Conservation (phyloP, 2,797 vertebrate species). For the Acestrorhynchus altus region DNA sequence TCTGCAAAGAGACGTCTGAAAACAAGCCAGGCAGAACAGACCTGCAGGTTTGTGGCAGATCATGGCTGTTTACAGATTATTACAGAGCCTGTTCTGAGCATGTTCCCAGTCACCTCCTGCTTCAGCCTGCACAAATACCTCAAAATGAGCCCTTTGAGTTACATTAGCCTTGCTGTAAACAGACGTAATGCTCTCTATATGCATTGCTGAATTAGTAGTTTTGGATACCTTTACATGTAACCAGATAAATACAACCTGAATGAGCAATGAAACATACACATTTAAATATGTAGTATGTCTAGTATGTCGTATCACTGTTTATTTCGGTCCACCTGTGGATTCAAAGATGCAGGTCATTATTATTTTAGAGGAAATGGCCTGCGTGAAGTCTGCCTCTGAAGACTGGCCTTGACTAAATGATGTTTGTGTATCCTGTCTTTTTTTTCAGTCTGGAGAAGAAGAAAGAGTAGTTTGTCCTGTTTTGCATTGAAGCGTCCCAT, state of each 20-base stretch:
- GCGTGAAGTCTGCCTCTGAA: not conserved
- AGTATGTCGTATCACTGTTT: not conserved
- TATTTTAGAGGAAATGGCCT: not conserved
- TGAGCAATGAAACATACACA: not conserved
- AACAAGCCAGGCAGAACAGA: not conserved
- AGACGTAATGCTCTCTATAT: not conserved
- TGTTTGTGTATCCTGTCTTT: not conserved
- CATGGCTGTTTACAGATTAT: not conserved
- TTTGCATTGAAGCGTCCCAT: not conserved
- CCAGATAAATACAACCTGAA: not conserved
- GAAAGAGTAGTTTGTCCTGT: not conserved
- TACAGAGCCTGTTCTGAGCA: not conserved
- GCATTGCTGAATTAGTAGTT: not conserved
- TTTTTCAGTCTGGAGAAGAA: not conserved
- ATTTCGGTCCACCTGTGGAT: not conserved
- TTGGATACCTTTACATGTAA: not conserved
- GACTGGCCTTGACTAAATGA: not conserved
- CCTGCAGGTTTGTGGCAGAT: not conserved
- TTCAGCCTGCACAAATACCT: constrained; percentile 15
- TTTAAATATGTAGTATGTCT: not conserved
- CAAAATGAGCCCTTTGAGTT: not conserved
- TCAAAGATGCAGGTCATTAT: not conserved
- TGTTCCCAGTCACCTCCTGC: not conserved
- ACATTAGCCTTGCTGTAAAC: not conserved
- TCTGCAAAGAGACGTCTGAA: not conserved